These are phyloP conservation scores for Caenorhabditis panamensis DNA, from an alignment of 2,888 invertebrate genomes.

Conservation along the genomic window DNA sequence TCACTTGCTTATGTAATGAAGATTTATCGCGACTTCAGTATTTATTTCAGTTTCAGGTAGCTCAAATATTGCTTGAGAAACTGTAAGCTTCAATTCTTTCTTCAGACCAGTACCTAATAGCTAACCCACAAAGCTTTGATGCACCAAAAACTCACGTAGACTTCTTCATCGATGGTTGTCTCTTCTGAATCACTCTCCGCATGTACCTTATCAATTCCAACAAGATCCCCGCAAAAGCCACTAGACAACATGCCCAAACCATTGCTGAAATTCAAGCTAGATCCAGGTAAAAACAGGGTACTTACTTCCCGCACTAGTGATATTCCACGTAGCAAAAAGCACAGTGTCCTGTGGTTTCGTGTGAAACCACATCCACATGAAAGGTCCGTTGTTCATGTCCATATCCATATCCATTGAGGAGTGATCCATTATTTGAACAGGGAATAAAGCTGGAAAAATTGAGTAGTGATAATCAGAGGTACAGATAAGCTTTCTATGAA, in stretches of 20 bases:
- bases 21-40: too few relatives aligned
- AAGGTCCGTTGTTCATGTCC: slow-evolving; percentile 41
- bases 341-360: slow-evolving; percentile 76
- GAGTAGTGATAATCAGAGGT: neutral
- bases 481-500: too few relatives aligned
- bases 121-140: neutral
- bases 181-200: slow-evolving; percentile 68
- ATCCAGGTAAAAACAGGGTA: neutral
- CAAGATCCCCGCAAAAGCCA: slow-evolving; percentile 69
- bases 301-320: slow-evolving; percentile 73
- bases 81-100: too few relatives aligned
- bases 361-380: slow-evolving; percentile 81
- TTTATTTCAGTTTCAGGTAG: too few relatives aligned
- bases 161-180: slow-evolving; percentile 12
- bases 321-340: slow-evolving; percentile 77
- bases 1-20: too few relatives aligned
- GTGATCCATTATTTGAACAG: slow-evolving; percentile 8
- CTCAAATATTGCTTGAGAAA: too few relatives aligned
- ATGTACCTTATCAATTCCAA: slow-evolving; percentile 75
- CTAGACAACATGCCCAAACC: slow-evolving; percentile 71
- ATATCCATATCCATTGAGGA: slow-evolving; percentile 44
- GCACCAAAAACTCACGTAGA: slow-evolving; percentile 4
- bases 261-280: slow-evolving; percentile 66
- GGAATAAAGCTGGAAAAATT: neutral
- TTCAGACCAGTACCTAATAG: too few relatives aligned